Evolutionary conservation across 2,888 invertebrate species (phyloP).

Genomic region (Andrena praecox): DNA sequence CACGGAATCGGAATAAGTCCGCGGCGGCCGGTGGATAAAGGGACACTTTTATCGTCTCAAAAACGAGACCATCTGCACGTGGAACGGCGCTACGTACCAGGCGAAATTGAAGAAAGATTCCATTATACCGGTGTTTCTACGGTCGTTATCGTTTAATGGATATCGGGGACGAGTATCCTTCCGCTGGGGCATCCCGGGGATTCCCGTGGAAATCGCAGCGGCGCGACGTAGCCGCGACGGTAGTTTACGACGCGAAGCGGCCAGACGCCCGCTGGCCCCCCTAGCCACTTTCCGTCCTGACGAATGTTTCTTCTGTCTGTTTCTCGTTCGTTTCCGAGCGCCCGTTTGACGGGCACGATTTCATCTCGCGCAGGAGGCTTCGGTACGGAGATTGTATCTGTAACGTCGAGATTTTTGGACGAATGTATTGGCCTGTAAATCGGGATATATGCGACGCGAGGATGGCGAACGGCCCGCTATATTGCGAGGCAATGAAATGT

Average conservation of each 20-base stretch:
- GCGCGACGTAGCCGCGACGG: not conserved
- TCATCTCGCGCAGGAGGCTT: not conserved
- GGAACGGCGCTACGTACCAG: not conserved
- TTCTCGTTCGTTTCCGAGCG: not conserved
- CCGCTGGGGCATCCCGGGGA: conserved; percentile 9
- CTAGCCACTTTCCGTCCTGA: conserved; percentile 10
- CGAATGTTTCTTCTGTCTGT: conserved; percentile 16
- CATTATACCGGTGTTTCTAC: conserved; percentile 29
- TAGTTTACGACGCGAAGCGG: conserved; percentile 13
- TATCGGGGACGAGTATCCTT: conserved; percentile 13
- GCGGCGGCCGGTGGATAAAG: conserved; percentile 23
- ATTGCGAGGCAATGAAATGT: not conserved
- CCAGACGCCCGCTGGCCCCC: conserved; percentile 1
- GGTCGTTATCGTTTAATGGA: conserved; percentile 56
- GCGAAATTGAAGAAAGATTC: conserved; percentile 42
- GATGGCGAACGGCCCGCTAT: not conserved
- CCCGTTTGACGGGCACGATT: not conserved
- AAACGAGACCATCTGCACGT: conserved; percentile 19
- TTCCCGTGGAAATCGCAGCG: conserved; percentile 14
- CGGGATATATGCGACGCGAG: not conserved
- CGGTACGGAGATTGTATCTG: not conserved
- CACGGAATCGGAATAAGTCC: conserved; percentile 47
- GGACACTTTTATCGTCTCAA: conserved; percentile 45
- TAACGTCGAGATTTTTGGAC: not conserved
- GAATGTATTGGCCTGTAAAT: not conserved